Conservation (phyloP, 2,888 invertebrate genomes). For the Hermaeophaga mercurialis region DNA sequence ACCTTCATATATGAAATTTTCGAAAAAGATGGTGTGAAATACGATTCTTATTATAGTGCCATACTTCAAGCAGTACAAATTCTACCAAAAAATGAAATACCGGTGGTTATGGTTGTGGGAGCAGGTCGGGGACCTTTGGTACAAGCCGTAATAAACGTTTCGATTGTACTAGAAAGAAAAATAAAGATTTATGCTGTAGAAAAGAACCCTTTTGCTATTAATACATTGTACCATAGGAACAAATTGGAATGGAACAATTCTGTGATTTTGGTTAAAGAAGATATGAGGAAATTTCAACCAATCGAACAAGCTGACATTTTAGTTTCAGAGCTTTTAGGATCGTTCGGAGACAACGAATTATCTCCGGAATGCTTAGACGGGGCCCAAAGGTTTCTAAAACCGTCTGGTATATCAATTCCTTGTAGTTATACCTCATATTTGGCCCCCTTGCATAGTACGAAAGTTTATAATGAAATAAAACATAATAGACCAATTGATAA, state of each 20-base stretch:
- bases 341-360: slow-evolving; percentile 98
- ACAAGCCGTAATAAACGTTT: slow-evolving; percentile 82
- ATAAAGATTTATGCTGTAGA: slow-evolving; percentile 93
- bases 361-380: slow-evolving; percentile 98
- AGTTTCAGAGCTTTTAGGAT: slow-evolving; percentile 83
- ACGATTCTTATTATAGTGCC: slow-evolving; percentile 85
- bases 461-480: slow-evolving; percentile 79
- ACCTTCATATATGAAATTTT: slow-evolving; percentile 95
- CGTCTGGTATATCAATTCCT: slow-evolving; percentile 92
- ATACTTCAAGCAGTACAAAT: slow-evolving; percentile 77
- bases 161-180: slow-evolving; percentile 63
- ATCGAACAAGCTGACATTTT: slow-evolving; percentile 92
- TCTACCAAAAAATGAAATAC: slow-evolving; percentile 58
- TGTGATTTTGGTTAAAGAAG: slow-evolving; percentile 80
- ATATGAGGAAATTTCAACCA: slow-evolving; percentile 84
- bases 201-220: slow-evolving; percentile 96
- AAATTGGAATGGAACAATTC: slow-evolving; percentile 78
- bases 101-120: slow-evolving; percentile 63
- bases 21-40: slow-evolving; percentile 97
- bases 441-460: slow-evolving; percentile 90
- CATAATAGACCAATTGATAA: slow-evolving; percentile 60
- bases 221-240: slow-evolving; percentile 77
- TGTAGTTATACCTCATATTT: slow-evolving; percentile 86
- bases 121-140: slow-evolving; percentile 90
- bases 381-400: slow-evolving; percentile 83